Evolutionary conservation across 2,888 invertebrate species (phyloP).

Genomic region (Drosophila barbarae): DNA sequence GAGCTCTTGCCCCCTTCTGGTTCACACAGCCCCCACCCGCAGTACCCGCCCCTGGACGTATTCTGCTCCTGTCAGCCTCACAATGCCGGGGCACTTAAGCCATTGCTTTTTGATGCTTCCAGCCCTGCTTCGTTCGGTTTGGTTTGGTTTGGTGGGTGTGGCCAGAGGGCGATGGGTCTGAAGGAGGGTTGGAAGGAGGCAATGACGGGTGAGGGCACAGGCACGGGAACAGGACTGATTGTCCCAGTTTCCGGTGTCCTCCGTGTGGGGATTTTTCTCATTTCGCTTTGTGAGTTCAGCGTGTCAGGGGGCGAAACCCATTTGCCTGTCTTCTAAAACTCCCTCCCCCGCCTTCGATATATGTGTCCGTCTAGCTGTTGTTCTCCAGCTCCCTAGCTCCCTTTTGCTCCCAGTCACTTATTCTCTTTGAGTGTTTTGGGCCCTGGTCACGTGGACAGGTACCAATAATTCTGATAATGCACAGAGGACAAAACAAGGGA

Average conservation of each 20-base stretch:
- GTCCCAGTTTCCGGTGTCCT: conserved; percentile 70
- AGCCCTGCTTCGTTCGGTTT: conserved; percentile 29
- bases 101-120: conserved; percentile 68
- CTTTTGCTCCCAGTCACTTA: conserved; percentile 25
- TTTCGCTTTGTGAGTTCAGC: conserved; percentile 67
- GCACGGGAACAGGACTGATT: conserved; percentile 20
- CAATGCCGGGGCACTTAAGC: conserved; percentile 70
- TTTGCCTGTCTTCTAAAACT: conserved; percentile 59
- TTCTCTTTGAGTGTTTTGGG: conserved; percentile 38
- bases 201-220: background rate
- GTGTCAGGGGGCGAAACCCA: conserved; percentile 67
- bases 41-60: conserved; percentile 17
- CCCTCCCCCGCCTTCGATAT: conserved; percentile 4
- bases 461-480: conserved; percentile 68
- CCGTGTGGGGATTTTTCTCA: conserved; percentile 64
- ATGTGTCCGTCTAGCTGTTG: conserved; percentile 1
- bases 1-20: background rate
- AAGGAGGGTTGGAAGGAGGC: conserved; percentile 8
- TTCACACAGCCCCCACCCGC: conserved; percentile 1
- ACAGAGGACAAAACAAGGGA: conserved; percentile 27
- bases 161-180: conserved; percentile 21
- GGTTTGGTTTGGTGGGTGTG: conserved; percentile 14
- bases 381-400: conserved; percentile 6
- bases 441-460: conserved; percentile 62
- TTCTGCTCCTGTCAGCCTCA: conserved; percentile 65